Percentiles rank a stretch among this genome's conserved stretches.
These are phyloP conservation scores for Diceros bicornis DNA, from an alignment of 2,797 vertebrate genomes.

Conservation along the genomic window DNA sequence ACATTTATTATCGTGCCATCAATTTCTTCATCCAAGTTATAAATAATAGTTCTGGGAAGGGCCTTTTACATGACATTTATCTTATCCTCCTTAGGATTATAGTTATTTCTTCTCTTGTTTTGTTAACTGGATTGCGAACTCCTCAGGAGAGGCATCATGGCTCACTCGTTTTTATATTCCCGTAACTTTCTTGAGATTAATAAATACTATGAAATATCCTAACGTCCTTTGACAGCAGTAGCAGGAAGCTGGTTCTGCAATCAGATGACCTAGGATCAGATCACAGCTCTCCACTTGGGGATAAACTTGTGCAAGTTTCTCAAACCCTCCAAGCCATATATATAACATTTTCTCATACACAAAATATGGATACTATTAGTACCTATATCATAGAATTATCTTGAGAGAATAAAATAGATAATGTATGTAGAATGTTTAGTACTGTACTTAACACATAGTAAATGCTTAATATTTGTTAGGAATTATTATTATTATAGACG, in stretches of 20 bases:
- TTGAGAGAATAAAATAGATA: conserved; percentile 46
- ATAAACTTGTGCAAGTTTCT: background rate
- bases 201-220: background rate
- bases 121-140: conserved; percentile 26
- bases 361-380: conserved; percentile 3
- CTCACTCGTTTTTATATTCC: background rate
- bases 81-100: background rate
- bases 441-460: background rate
- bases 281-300: background rate
- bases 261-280: background rate
- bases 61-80: conserved; percentile 15
- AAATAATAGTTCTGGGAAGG: conserved; percentile 60
- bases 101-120: conserved; percentile 43
- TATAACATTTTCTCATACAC: background rate
- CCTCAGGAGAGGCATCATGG: conserved; percentile 1
- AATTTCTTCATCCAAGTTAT: conserved; percentile 48
- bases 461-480: background rate
- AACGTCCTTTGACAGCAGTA: background rate
- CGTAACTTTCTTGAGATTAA: conserved; percentile 57
- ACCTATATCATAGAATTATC: background rate
- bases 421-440: background rate
- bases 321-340: background rate
- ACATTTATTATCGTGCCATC: conserved; percentile 32
- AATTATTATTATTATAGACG: background rate
- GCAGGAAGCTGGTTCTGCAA: background rate